These are phyloP conservation scores for Neogobius melanostomus DNA, from an alignment of 2,113 vertebrate genomes.

Conservation along the genomic window DNA sequence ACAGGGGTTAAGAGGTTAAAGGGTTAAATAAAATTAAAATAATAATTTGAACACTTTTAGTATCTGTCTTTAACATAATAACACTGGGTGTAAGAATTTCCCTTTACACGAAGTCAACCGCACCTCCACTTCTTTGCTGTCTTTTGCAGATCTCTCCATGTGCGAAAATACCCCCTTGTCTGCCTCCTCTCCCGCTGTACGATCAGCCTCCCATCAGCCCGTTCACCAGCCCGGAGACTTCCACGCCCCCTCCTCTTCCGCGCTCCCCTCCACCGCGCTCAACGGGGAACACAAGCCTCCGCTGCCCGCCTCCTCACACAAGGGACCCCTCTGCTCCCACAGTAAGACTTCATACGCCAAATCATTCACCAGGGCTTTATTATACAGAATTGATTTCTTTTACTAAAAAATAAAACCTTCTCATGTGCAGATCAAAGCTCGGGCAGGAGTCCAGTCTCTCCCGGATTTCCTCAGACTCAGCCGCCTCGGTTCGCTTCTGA, in stretches of 20 bases:
- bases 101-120: background rate
- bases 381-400: background rate
- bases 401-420: background rate
- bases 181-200: constrained; percentile 89
- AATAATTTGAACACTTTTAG: too few relatives aligned
- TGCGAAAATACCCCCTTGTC: constrained; percentile 79
- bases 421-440: constrained; percentile 83
- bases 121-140: background rate
- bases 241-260: constrained; percentile 84
- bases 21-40: too few relatives aligned
- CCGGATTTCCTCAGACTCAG: constrained; percentile 85
- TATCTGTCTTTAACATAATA: background rate
- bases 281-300: constrained; percentile 84
- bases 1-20: too few relatives aligned
- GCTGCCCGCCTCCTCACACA: constrained; percentile 59
- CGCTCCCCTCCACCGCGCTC: constrained; percentile 81
- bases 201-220: constrained; percentile 91
- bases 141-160: constrained; percentile 75
- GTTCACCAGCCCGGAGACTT: constrained; percentile 87
- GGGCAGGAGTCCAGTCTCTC: constrained; percentile 82
- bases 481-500: constrained; percentile 81
- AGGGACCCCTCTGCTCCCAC: constrained; percentile 59
- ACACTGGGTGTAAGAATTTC: too few relatives aligned
- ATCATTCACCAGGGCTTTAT: background rate
- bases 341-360: constrained; percentile 57